Evolutionary conservation across 2,797 vertebrate genomes (phyloP).

Genomic region (Falco berigora): DNA sequence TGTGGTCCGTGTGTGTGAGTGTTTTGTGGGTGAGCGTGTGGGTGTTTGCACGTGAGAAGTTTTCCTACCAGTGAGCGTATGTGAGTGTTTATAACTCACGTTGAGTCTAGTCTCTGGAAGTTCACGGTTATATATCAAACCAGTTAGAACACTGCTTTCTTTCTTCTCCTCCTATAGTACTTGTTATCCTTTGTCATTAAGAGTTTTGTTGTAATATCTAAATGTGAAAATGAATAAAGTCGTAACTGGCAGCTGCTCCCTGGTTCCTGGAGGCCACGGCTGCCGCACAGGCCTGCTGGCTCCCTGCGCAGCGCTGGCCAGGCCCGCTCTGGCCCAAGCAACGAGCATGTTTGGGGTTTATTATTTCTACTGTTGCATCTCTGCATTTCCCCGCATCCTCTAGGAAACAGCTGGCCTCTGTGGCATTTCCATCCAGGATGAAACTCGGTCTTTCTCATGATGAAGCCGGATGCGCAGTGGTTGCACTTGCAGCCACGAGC

Average conservation of each 20-base stretch:
- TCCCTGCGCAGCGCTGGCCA: not conserved
- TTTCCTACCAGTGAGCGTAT: not conserved
- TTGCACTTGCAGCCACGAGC: not conserved
- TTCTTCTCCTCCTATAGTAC: constrained; percentile 52
- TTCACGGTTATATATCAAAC: constrained; percentile 52
- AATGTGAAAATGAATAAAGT: constrained; percentile 65
- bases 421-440: not conserved
- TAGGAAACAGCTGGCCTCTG: not conserved
- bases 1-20: not conserved
- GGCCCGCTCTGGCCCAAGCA: not conserved
- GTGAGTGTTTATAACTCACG: constrained; percentile 36
- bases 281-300: not conserved
- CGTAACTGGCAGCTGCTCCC: not conserved
- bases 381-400: not conserved
- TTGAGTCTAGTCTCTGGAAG: constrained; percentile 44
- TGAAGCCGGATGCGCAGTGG: not conserved
- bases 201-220: constrained; percentile 63
- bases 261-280: not conserved
- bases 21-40: not conserved
- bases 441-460: not conserved
- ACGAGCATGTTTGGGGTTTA: not conserved
- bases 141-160: constrained; percentile 59
- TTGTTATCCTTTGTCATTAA: constrained; percentile 59
- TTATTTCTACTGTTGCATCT: not conserved
- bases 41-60: not conserved